Evolutionary conservation across 2,797 vertebrate genomes (phyloP), one percentile per base, ranked within the genome.

Genomic region (Garrulus glandarius): DNA sequence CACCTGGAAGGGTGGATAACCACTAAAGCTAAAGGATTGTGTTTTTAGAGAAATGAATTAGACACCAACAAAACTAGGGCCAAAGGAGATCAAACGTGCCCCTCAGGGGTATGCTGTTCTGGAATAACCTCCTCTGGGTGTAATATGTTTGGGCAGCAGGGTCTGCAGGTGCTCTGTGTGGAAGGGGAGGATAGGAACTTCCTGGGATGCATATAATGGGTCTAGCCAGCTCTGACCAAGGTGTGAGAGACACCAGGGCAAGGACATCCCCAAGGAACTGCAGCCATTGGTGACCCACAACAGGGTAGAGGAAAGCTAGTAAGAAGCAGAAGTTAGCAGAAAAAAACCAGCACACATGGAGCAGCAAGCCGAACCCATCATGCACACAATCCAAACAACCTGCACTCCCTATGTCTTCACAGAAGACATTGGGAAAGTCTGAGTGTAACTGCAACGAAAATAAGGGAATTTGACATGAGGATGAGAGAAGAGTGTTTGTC

Each of bases 171-270:
- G 5, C 3, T 15, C 14, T 22, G 2, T 20, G 29, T 43, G 32
- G 34, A 41, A 56, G 21, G 22, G 36, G 20, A 77, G 36, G 7
- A 8, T 24, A 13, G 39, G 9, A 69, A 29, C 15, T 47, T 8
- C 11, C 37, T 1, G 2, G 52, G 23, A 55, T 60, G 36, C 19
- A 52, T 20, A 17, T 8, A 23, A 9, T 13, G 32, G 21, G 10
- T 55, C 34, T 15, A 59, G 29, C 2, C 18, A 2, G 1, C 9
- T 53, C 49, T 0, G 0, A 24, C 22, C 50, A 36, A 1, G 1
- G 7, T 34, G 6, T 14, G 32, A 70, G 56, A 36, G 4, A 29
- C 32, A 8, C 17, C 41, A 29, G 26, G 15, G 13, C 15, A 80
- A 60, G 19, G 30, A 82, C 17, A 87, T 3, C 3, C 3, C 13